Evolutionary conservation across 2,113 vertebrate genomes (phyloP).

Genomic region (Calyptomena viridis): DNA sequence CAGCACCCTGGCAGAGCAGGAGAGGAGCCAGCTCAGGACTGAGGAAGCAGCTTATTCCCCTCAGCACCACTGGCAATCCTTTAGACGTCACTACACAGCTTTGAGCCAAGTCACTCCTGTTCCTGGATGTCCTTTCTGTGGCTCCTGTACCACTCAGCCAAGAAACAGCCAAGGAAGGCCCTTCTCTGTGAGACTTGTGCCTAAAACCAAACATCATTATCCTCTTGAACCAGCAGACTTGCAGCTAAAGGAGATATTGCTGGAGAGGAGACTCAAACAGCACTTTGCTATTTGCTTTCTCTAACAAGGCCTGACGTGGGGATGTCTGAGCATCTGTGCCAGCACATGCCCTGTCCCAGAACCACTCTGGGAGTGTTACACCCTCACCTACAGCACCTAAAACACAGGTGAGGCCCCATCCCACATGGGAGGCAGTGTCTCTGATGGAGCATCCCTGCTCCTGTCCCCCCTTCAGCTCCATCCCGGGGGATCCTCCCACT

Average conservation of each 20-base stretch:
- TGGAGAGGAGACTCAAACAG: background rate
- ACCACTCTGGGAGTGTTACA: rapidly evolving
- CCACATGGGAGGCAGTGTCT: background rate
- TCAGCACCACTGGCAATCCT: background rate
- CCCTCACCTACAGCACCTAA: background rate
- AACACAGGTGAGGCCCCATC: rapidly evolving
- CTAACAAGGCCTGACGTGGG: rapidly evolving
- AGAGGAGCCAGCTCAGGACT: background rate
- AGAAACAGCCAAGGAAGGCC: background rate
- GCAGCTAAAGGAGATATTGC: rapidly evolving
- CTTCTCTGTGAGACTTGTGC: background rate
- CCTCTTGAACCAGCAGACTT: background rate
- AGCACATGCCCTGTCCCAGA: background rate
- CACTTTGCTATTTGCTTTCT: background rate
- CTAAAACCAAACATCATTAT: background rate
- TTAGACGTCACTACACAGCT: background rate
- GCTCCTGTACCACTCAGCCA: background rate
- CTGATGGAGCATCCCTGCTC: background rate
- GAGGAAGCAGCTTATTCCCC: background rate
- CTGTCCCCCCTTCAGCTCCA: background rate
- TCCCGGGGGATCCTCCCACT: rapidly evolving
- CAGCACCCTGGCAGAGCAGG: background rate
- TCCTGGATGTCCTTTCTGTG: background rate
- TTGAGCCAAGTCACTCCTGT: background rate
- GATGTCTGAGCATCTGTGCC: rapidly evolving